Evolutionary conservation across 2,888 invertebrate species (phyloP), one percentile per base, ranked within the genome.

Genomic region (Netelia fuscicornis): DNA sequence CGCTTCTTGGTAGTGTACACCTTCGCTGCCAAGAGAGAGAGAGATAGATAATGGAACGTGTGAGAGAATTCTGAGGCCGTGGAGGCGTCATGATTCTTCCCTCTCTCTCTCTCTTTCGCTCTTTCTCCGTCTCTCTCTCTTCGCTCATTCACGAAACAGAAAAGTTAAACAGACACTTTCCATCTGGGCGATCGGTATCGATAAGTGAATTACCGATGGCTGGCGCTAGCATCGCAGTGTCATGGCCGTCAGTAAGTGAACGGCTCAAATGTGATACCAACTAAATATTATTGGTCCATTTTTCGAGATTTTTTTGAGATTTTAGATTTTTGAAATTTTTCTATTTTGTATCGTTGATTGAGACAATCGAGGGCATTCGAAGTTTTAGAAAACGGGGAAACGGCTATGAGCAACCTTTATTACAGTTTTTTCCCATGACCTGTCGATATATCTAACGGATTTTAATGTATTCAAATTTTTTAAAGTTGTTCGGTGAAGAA

Each of bases 1-100:
- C 54, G 54, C 20, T 58, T 70, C 60, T 3, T 11, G 3, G 20
- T 30, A 64, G 70, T 60, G 70, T 71, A 60, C 78, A 52, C 62
- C 62, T 70, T 70, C 30, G 60, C 70, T 62, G 52, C 70, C 54
- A 62, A 37, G 52, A 78, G 68, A 60, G 78, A 52, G n/a, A 30
- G 30, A 30, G 30, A 30, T 0, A 79, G 78, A 79, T 62, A 70
- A 71, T 62, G 70, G 37, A 37, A 79, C 30, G 13, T 42, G 25
- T 2, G 13, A 62, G 11, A 62, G 25, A 23, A 13, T 13, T 48
- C 48, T 10, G 48, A 13, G 48, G 13, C 48, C 48, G 10, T 13
- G 48, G 0, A 48, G 48, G 48, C 48, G 48, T 30, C 30, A 30
- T 30, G 30, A 17, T 30, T 30, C 30, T 30, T 30, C 30, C 48